Percentiles rank a stretch among this genome's conserved stretches.
Evolutionary conservation across 2,797 vertebrate genomes (phyloP).

Genomic region (Rachycentron canadum): DNA sequence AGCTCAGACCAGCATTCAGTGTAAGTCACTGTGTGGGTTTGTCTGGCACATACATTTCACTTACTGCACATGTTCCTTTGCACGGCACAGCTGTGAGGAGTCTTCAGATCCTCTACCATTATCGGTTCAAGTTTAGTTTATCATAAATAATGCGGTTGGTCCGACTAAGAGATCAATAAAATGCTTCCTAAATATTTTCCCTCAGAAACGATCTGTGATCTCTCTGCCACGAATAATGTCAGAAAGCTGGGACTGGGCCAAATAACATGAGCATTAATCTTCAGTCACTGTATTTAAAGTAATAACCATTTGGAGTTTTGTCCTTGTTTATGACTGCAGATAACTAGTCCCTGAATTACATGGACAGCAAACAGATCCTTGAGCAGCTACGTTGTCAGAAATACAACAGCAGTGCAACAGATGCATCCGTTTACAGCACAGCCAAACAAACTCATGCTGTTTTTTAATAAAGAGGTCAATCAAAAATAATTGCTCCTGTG

Average conservation of each 20-base stretch:
- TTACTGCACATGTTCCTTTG: conserved; percentile 47
- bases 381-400: neutral
- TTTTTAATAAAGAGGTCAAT: neutral
- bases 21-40: conserved; percentile 54
- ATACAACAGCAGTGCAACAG: neutral
- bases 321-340: neutral
- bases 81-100: conserved; percentile 34
- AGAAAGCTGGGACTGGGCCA: neutral
- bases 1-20: conserved; percentile 48
- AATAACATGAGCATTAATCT: conserved; percentile 3
- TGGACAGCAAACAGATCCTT: neutral
- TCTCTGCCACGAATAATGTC: neutral
- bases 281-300: neutral
- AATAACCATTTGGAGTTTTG: neutral
- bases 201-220: neutral
- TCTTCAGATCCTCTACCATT: conserved; percentile 20
- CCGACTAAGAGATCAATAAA: conserved; percentile 12
- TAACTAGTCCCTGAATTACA: neutral
- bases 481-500: neutral
- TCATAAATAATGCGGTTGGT: conserved; percentile 2
- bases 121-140: conserved; percentile 36
- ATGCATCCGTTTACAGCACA: neutral
- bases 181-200: neutral
- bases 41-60: conserved; percentile 57
- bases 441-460: neutral